Percentiles rank a stretch among this genome's conserved stretches.
phyloP scores from a whole-genome alignment of 2,888 invertebrate species.

The Tenthredo mesomela region DNA sequence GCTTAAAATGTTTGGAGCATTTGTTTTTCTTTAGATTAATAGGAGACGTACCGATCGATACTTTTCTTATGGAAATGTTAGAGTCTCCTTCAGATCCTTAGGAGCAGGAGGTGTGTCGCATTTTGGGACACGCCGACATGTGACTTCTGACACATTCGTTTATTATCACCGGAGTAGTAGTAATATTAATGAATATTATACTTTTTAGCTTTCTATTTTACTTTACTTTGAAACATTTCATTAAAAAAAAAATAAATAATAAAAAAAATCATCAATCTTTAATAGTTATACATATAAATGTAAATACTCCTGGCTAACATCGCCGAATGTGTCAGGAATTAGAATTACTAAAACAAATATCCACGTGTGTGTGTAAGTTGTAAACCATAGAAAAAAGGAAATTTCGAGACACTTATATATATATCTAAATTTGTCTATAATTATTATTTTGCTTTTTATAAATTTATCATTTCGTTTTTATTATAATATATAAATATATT shows the following conservation, averaged over 20 bases:
- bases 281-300: too few relatives aligned
- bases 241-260: too few relatives aligned
- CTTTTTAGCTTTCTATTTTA: background rate
- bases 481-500: slow-evolving; percentile 21
- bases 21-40: slow-evolving; percentile 96
- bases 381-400: slow-evolving; percentile 41
- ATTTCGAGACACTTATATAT: background rate
- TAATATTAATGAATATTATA: background rate
- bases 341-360: background rate
- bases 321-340: background rate
- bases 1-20: slow-evolving; percentile 96
- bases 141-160: slow-evolving; percentile 58
- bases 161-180: background rate
- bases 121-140: slow-evolving; percentile 71
- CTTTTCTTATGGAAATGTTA: slow-evolving; percentile 90
- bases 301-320: background rate
- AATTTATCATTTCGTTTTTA: slow-evolving; percentile 10
- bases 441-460: background rate
- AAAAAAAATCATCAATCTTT: background rate
- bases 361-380: slow-evolving; percentile 16
- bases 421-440: slow-evolving; percentile 18
- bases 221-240: slow-evolving; percentile 7
- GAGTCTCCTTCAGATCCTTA: slow-evolving; percentile 82
- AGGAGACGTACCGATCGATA: slow-evolving; percentile 91
- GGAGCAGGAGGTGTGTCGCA: slow-evolving; percentile 71